Base-by-base conservation (phyloP, 2,888 invertebrate genomes). In the Drosophila borealis region DNA sequence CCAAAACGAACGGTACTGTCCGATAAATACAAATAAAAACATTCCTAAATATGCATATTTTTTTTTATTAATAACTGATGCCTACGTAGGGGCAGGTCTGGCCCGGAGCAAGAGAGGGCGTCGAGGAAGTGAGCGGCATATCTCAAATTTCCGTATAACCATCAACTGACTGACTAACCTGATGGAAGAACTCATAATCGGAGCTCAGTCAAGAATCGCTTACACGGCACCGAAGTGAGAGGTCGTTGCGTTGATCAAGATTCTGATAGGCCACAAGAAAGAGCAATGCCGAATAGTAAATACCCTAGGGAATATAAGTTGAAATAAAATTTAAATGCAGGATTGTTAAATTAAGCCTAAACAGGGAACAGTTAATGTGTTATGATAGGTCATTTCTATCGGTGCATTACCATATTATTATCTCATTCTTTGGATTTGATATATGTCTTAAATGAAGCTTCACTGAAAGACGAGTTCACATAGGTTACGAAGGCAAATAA, bases 121-220 rank as follows among this genome's bases (percentile, higher is more conserved):
- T 79, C 70, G 45, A 74, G 75, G 75, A 76, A 76, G 75, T 79
- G 55, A 78, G 69, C 44, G 62, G 60, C 42, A 45, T 29, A 17
- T 70, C 65, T 68, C 53, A 54, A 57, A 68, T 84, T 84, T 87
- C 80, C 80, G 88, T 53, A 74, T 75, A 59, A 45, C 29, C 55
- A 62, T 54, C 46, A 48, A 48, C 46, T 51, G 46, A 50, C 13
- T 51, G 56, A 54, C 11, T n/a, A 17, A 42, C 25, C 37, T 42
- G 48, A 34, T 55, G 81, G 65, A 64, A 64, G 60, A 67, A 46
- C 46, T 36, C 42, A 51, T 50, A 37, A 55, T 41, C 34, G 39
- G 14, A 25, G 13, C 48, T 19, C 36, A n/a, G 34, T 61, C 4
- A 25, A 60, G 67, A 74, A 81, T 59, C 17, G 17, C 8, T 41